phyloP scores from a whole-genome alignment of 2,888 invertebrate species.

The Dicyrtomina minuta region DNA sequence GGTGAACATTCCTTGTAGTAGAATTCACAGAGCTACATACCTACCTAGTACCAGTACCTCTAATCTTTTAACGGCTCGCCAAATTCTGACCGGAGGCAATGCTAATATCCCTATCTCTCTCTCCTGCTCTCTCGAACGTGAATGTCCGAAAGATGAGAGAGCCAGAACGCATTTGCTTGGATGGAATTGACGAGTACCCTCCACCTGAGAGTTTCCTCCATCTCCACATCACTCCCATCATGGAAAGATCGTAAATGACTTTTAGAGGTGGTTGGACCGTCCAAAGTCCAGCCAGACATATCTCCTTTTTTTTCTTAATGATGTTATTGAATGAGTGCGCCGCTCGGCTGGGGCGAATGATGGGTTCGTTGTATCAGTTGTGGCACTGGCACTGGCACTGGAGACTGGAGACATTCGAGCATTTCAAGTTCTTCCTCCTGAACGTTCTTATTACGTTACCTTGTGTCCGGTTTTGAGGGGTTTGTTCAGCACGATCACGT shows the following conservation, averaged over 20 bases:
- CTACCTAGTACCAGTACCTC: too few species aligned
- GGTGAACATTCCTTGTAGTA: constrained; percentile 17
- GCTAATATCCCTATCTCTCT: neutral
- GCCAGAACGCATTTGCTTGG: neutral
- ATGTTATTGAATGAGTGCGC: constrained; percentile 2
- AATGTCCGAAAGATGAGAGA: neutral
- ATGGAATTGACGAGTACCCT: too few species aligned
- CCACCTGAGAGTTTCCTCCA: too few species aligned
- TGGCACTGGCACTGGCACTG: neutral
- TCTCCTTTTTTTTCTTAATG: neutral
- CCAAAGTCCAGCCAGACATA: constrained; percentile 4
- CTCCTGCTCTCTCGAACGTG: too few species aligned
- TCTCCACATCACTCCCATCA: too few species aligned
- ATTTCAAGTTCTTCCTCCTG: too few species aligned
- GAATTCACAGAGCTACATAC: too few species aligned
- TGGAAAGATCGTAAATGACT: neutral
- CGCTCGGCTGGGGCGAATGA: too few species aligned
- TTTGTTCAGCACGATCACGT: too few species aligned
- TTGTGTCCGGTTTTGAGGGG: too few species aligned
- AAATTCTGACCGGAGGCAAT: constrained; percentile 7
- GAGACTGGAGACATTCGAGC: constrained; percentile 3
- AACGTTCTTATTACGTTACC: too few species aligned
- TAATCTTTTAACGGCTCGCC: constrained; percentile 17
- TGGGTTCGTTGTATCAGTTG: neutral
- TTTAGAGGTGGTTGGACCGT: constrained; percentile 8